These are phyloP conservation scores for Drosophila meridionalis DNA, from an alignment of 2,888 invertebrate genomes.

Conservation along the genomic window DNA sequence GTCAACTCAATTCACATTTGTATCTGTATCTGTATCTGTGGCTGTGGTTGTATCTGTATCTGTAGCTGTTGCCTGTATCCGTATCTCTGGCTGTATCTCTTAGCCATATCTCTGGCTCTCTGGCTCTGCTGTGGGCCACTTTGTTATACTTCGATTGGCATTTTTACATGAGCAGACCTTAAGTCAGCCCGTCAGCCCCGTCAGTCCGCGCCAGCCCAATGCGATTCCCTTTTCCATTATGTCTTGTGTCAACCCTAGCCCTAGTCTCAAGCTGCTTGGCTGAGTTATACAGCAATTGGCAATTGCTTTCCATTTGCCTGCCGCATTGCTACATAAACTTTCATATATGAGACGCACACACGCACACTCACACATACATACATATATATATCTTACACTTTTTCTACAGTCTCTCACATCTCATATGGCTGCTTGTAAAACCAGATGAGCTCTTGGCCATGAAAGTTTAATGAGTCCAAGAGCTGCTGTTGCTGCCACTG, in stretches of 20 bases:
- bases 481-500: conserved; percentile 12
- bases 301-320: conserved; percentile 67
- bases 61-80: conserved; percentile 24
- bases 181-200: not conserved
- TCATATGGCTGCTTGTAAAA: conserved; percentile 31
- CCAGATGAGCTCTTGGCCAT: conserved; percentile 63
- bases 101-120: conserved; percentile 19
- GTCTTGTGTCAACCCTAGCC: conserved; percentile 9
- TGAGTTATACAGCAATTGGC: conserved; percentile 60
- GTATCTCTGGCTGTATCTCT: conserved; percentile 24
- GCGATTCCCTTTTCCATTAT: conserved; percentile 3
- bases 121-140: conserved; percentile 26
- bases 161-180: conserved; percentile 30
- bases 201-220: not conserved
- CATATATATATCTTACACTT: conserved; percentile 20
- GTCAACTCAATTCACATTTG: conserved; percentile 37
- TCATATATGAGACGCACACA: conserved; percentile 16
- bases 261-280: conserved; percentile 32
- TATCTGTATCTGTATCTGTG: conserved; percentile 27
- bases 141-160: conserved; percentile 52
- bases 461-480: conserved; percentile 67
- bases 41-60: conserved; percentile 22
- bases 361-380: conserved; percentile 17
- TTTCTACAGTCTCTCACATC: conserved; percentile 37
- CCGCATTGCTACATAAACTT: conserved; percentile 56